These are phyloP conservation scores for Polydesmus complanatus DNA, from an alignment of 2,888 invertebrate genomes.

Conservation along the genomic window DNA sequence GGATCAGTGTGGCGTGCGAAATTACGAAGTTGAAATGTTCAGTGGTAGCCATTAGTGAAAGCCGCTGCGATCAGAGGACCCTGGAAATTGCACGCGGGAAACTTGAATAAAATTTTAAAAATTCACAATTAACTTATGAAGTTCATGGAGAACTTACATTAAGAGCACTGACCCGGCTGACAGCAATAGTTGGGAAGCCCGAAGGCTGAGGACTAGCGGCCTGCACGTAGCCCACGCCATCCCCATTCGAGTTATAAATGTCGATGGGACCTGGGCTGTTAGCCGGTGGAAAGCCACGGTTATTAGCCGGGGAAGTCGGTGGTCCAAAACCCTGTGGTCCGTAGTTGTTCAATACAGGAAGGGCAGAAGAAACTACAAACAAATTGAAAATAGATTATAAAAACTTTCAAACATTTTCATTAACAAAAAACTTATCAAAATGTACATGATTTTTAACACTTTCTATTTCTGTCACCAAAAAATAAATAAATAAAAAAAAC, in stretches of 20 bases:
- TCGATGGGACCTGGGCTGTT: slow-evolving; percentile 89
- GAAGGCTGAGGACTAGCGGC: slow-evolving; percentile 92
- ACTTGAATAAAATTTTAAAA: not conserved
- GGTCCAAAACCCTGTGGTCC: slow-evolving; percentile 35
- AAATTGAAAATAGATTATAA: not conserved
- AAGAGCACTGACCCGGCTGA: slow-evolving; percentile 36
- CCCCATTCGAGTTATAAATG: slow-evolving; percentile 75
- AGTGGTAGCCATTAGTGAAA: slow-evolving; percentile 97
- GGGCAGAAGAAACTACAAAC: slow-evolving; percentile 12
- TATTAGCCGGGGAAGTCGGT: slow-evolving; percentile 36
- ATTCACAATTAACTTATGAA: not conserved
- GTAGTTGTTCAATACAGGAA: slow-evolving; percentile 89
- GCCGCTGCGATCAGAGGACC: slow-evolving; percentile 95
- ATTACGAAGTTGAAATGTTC: slow-evolving; percentile 32
- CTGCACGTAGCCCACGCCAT: slow-evolving; percentile 87
- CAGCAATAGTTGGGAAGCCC: slow-evolving; percentile 84
- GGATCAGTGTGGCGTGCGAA: not conserved
- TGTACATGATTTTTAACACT: too few relatives aligned
- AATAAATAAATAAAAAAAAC: not conserved
- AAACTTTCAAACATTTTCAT: too few relatives aligned
- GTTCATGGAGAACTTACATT: slow-evolving; percentile 14
- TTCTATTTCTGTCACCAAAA: too few relatives aligned
- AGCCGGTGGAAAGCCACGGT: slow-evolving; percentile 68
- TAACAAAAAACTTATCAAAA: too few relatives aligned
- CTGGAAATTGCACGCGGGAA: slow-evolving; percentile 39